Evolutionary conservation across 2,888 invertebrate genomes (phyloP), one percentile per base, ranked within the genome.

Genomic region (Camponotus fellah): DNA sequence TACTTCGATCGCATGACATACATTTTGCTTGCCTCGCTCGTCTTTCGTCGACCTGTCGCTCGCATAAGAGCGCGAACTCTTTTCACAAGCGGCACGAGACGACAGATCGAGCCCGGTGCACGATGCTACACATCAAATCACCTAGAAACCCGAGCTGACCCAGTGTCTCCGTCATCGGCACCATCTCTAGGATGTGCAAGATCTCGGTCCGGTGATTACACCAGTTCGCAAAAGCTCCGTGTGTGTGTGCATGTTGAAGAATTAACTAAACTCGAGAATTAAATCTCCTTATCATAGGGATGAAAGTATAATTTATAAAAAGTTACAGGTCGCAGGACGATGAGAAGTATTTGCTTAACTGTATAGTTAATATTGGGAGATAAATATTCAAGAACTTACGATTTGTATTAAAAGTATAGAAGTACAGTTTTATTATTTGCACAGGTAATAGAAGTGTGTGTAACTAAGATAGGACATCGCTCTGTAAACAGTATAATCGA

Each of bases 21-120:
- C 92, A 93, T 93, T 92, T 92, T 89, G 88, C 86, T 90, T 88
- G 83, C 84, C 89, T 88, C 86, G 87, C 91, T 87, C 86, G 89
- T 90, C 86, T 90, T 87, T 89, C 85, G 82, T 68, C 87, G 85
- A 85, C 86, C 77, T 86, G 77, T 56, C 34, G 37, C 17, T 58
- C 74, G 53, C 37, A 65, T 74, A 74, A 49, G 66, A 32, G 26
- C 14, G 32, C 56, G 32, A 34, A 17, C 46, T 9, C 46, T 76
- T 80, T 74, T 80, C 80, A 69, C 21, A 56, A 74, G n/a, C 34
- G 62, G 46, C 64, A 72, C 56, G 43, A 66, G 83, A 17, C 58
- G 56, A 68, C 82, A n/a, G 53, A 53, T 4, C 43, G 43, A 53
- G 72, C 66, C 65, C 64, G 53, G 66, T 77, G 74, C 81, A 69